Evolutionary conservation across 2,797 vertebrate species (phyloP).

Genomic region (Sebastes cheni): DNA sequence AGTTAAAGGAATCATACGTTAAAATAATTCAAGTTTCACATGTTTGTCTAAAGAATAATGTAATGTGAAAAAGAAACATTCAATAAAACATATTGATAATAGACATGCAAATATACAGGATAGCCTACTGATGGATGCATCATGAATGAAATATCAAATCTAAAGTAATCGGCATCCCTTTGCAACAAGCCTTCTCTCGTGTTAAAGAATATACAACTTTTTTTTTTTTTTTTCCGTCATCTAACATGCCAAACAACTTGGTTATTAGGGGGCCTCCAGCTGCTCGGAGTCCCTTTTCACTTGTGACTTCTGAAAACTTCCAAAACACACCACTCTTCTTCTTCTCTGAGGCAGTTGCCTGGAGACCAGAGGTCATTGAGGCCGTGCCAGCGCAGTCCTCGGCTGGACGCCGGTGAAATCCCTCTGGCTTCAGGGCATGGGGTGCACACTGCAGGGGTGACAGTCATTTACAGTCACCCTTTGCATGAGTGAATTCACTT

Average conservation of each 20-base stretch:
- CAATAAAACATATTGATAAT: background rate
- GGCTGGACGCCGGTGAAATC: slow-evolving; percentile 70
- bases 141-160: background rate
- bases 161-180: background rate
- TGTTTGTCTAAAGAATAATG: background rate
- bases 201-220: background rate
- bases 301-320: slow-evolving; percentile 65
- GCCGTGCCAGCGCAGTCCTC: slow-evolving; percentile 65
- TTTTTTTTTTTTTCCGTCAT: slow-evolving; percentile 7
- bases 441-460: slow-evolving; percentile 65
- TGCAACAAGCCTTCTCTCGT: background rate
- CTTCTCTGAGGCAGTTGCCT: slow-evolving; percentile 68
- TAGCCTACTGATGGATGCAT: background rate
- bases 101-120: background rate
- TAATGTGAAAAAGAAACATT: background rate
- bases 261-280: slow-evolving; percentile 41
- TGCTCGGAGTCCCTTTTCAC: slow-evolving; percentile 49
- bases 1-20: background rate
- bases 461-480: slow-evolving; percentile 76
- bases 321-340: slow-evolving; percentile 50
- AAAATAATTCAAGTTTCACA: background rate
- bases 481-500: slow-evolving; percentile 77
- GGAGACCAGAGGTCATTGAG: slow-evolving; percentile 76
- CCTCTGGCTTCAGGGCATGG: slow-evolving; percentile 62
- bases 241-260: slow-evolving; percentile 27